Conservation (phyloP, 2,888 invertebrate genomes). For the Limnephilus auricula region DNA sequence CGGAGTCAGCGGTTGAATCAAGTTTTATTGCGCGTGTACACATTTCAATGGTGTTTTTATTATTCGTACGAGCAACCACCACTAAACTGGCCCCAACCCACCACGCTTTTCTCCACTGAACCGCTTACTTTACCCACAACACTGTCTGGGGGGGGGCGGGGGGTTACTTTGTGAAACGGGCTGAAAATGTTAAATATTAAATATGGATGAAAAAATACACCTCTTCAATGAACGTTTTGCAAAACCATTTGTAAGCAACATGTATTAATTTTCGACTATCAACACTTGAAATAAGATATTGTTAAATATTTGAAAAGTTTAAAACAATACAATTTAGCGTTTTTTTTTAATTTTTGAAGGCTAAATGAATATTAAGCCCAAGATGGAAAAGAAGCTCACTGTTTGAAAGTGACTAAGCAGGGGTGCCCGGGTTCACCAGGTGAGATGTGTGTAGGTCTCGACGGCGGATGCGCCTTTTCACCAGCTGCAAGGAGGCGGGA, state of each 20-base stretch:
- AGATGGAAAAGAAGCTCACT: no score
- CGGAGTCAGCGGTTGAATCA: slow-evolving; percentile 46
- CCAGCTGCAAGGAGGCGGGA: no score
- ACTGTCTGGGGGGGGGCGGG: neutral
- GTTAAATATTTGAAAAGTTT: no score
- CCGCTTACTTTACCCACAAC: neutral
- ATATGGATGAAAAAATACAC: neutral
- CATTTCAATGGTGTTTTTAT: slow-evolving; percentile 62
- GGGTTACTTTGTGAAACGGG: neutral
- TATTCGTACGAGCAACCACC: slow-evolving; percentile 56
- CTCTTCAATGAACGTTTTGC: neutral
- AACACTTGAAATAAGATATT: no score
- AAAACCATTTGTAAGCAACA: neutral
- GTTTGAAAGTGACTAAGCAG: no score
- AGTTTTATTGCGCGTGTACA: slow-evolving; percentile 62
- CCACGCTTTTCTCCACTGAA: neutral
- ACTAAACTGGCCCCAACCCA: slow-evolving; percentile 46
- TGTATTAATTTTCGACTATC: no score
- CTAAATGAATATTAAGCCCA: no score
- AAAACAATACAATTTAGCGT: no score
- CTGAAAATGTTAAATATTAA: neutral
- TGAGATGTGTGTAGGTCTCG: no score
- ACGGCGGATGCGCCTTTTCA: no score
- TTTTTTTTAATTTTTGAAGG: no score
- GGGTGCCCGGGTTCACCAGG: no score